A percentile compares a stretch with the other conserved stretches of the same genome.
Evolutionary conservation across 1,140 invertebrate species (phyloP).

Genomic region (Meloidogyne floridensis): DNA sequence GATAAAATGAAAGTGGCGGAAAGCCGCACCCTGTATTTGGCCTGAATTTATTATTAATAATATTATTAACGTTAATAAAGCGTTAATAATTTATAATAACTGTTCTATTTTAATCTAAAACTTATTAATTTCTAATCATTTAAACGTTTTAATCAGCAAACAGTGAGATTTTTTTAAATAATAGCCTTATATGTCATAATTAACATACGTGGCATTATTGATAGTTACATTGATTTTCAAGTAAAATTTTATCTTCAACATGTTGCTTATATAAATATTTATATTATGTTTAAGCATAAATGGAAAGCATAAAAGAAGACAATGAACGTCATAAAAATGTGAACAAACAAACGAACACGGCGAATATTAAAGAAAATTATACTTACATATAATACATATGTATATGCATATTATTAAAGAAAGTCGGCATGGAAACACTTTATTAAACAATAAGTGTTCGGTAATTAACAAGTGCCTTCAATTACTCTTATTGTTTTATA

Average conservation of each 20-base stretch:
- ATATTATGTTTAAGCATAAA: not conserved
- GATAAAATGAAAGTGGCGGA: too few species aligned
- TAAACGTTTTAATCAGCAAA: too few species aligned
- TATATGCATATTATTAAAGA: not conserved
- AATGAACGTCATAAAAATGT: constrained; percentile 2
- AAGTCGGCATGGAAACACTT: constrained; percentile 2
- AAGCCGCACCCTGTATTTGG: too few species aligned
- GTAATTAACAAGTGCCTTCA: too few species aligned
- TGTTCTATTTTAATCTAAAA: too few species aligned
- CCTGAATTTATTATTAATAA: too few species aligned
- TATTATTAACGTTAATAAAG: too few species aligned
- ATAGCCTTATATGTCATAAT: too few species aligned
- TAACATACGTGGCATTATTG: not conserved
- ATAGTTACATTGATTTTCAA: not conserved
- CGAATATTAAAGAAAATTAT: not conserved
- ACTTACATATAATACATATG: not conserved
- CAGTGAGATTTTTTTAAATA: too few species aligned
- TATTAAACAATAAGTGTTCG: not conserved
- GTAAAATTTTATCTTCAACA: not conserved
- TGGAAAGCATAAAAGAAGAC: not conserved
- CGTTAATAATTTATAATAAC: too few species aligned
- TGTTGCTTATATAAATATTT: not conserved
- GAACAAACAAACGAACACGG: not conserved
- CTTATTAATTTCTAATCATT: too few species aligned
- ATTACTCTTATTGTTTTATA: too few species aligned